Percentiles rank a stretch among this genome's conserved stretches.
phyloP scores from a whole-genome alignment of 30 jellyfish, hydroid and myxozoan species.

The Aurelia sp. region DNA sequence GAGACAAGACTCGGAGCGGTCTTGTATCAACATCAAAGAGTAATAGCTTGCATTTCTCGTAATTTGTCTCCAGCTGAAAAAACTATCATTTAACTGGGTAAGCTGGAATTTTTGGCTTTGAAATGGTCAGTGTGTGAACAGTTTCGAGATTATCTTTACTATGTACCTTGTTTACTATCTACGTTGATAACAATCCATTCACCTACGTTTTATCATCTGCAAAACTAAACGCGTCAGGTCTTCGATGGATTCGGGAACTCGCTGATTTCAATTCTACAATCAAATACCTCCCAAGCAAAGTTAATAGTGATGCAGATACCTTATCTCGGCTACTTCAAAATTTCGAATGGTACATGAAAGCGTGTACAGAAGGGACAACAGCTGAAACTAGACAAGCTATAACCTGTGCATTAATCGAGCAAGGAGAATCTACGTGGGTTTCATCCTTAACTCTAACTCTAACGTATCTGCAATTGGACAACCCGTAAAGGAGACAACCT shows the following conservation, averaged over 20 bases:
- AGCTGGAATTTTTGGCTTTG: slow-evolving; percentile 56
- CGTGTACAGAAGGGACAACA: not conserved
- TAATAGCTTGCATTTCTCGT: slow-evolving; percentile 50
- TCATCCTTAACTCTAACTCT: slow-evolving; percentile 1
- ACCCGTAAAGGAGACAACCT: not conserved
- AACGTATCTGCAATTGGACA: not conserved
- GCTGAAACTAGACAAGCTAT: slow-evolving; percentile 29
- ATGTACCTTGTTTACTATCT: slow-evolving; percentile 47
- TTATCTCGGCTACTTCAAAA: no score
- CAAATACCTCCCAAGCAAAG: no score
- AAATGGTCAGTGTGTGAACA: slow-evolving; percentile 70
- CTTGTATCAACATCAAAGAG: slow-evolving; percentile 42
- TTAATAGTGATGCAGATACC: no score
- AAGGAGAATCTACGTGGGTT: not conserved
- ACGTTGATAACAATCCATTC: slow-evolving; percentile 41
- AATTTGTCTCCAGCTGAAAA: slow-evolving; percentile 49
- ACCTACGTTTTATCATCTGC: slow-evolving; percentile 26
- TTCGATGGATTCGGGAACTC: slow-evolving; percentile 40
- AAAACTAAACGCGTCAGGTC: slow-evolving; percentile 54
- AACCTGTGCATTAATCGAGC: not conserved
- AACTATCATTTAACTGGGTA: slow-evolving; percentile 46
- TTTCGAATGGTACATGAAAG: no score
- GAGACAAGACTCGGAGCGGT: slow-evolving; percentile 51
- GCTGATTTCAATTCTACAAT: slow-evolving; percentile 7
- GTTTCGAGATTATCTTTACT: slow-evolving; percentile 51